Conservation (phyloP, 2,888 invertebrate species). For the Spilarctia lutea region DNA sequence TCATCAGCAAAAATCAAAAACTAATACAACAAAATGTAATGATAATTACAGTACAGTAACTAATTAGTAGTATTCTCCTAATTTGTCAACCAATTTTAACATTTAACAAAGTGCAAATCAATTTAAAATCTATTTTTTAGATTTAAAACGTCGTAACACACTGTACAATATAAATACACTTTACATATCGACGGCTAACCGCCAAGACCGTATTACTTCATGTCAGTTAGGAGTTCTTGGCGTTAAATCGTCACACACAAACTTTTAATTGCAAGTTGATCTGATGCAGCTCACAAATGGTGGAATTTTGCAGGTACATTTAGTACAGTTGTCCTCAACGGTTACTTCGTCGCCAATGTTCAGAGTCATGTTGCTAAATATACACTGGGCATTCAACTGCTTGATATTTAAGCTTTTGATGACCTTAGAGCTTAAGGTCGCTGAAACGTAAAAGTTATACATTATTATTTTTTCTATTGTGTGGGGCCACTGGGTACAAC, state of each 20-base stretch:
- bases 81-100: not conserved
- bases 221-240: too few species aligned
- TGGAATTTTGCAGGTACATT: conserved; percentile 77
- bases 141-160: not conserved
- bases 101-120: not conserved
- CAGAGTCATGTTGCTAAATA: conserved; percentile 76
- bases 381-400: conserved; percentile 67
- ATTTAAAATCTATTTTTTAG: not conserved
- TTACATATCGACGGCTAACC: not conserved
- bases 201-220: too few species aligned
- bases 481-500: too few species aligned
- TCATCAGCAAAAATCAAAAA: not conserved
- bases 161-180: not conserved
- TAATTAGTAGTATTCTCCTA: not conserved
- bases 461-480: too few species aligned
- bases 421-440: conserved; percentile 64
- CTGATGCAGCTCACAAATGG: conserved; percentile 78
- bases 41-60: not conserved
- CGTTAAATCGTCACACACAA: too few species aligned
- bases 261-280: conserved; percentile 58
- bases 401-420: conserved; percentile 71
- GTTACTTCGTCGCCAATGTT: conserved; percentile 77
- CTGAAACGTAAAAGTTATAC: conserved; percentile 59
- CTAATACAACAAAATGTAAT: too few species aligned
- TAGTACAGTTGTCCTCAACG: conserved; percentile 72